A percentile compares a stretch with the other conserved stretches of the same genome.
Conservation (phyloP, 2,888 invertebrate genomes). For the Tetragonisca angustula region DNA sequence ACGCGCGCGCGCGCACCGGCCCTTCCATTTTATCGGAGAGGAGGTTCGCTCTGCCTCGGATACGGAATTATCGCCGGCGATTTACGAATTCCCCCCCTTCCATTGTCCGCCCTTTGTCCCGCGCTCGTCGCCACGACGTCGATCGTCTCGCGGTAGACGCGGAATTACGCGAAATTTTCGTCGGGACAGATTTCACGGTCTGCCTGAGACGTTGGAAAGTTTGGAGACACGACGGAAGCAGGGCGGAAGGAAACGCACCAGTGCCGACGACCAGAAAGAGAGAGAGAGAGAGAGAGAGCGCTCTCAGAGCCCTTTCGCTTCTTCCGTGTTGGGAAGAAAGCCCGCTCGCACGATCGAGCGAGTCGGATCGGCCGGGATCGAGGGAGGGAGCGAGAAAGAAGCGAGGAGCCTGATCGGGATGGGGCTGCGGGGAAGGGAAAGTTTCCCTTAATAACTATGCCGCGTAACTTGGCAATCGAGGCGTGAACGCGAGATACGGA, state of each 20-base stretch:
- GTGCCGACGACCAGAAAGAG: conserved; percentile 57
- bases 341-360: not conserved
- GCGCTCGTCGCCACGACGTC: conserved; percentile 39
- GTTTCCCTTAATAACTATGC: conserved; percentile 80
- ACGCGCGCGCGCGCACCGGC: too few species aligned
- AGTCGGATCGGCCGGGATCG: too few species aligned
- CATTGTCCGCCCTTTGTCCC: conserved; percentile 56
- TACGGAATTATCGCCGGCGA: conserved; percentile 44
- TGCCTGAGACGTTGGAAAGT: conserved; percentile 80
- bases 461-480: conserved; percentile 78
- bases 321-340: conserved; percentile 13
- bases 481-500: conserved; percentile 81
- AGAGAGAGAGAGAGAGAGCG: conserved; percentile 7
- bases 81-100: conserved; percentile 43
- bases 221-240: conserved; percentile 74
- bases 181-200: conserved; percentile 80
- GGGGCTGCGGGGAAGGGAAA: conserved; percentile 68
- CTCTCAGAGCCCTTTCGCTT: conserved; percentile 41
- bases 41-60: not conserved
- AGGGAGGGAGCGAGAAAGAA: conserved; percentile 44
- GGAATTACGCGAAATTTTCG: conserved; percentile 75
- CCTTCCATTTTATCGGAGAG: not conserved
- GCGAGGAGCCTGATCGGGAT: not conserved
- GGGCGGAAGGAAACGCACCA: conserved; percentile 60
- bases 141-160: conserved; percentile 37